Conservation (phyloP, 2,888 invertebrate genomes). For the Spodoptera littoralis region DNA sequence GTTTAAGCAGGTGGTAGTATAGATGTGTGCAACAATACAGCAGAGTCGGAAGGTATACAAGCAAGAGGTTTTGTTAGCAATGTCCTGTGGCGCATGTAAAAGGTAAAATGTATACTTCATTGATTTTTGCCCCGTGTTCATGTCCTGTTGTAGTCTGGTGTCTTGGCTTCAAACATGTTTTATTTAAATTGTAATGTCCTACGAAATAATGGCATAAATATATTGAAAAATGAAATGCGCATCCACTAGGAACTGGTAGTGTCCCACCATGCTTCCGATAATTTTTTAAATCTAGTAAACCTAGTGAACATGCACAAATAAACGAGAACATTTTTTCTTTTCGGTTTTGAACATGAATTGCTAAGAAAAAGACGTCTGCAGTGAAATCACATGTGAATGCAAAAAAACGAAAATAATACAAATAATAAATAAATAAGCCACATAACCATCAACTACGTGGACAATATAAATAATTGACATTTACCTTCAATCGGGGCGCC, state of each 20-base stretch:
- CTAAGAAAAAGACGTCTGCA: slow-evolving; percentile 82
- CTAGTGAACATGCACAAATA: slow-evolving; percentile 75
- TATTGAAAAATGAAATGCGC: slow-evolving; percentile 84
- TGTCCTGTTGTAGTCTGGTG: slow-evolving; percentile 53
- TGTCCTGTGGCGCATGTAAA: slow-evolving; percentile 44
- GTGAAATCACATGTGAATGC: slow-evolving; percentile 89
- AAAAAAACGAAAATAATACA: slow-evolving; percentile 76
- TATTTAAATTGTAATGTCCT: slow-evolving; percentile 35
- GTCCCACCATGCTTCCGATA: slow-evolving; percentile 74
- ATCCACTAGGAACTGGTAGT: slow-evolving; percentile 69
- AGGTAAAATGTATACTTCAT: slow-evolving; percentile 41
- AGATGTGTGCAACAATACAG: slow-evolving; percentile 26
- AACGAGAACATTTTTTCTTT: slow-evolving; percentile 46
- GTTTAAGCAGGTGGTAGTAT: slow-evolving; percentile 33
- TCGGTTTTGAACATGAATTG: slow-evolving; percentile 80
- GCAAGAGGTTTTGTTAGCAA: slow-evolving; percentile 51
- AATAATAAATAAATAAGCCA: slow-evolving; percentile 88
- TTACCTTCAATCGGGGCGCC: slow-evolving; percentile 75
- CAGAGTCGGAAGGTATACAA: slow-evolving; percentile 26
- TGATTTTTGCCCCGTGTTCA: slow-evolving; percentile 43
- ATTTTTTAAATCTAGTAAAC: slow-evolving; percentile 61
- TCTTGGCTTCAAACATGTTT: slow-evolving; percentile 46
- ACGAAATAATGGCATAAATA: slow-evolving; percentile 44
- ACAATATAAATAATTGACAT: slow-evolving; percentile 72
- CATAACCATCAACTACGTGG: slow-evolving; percentile 82